Conservation (phyloP, 2,888 invertebrate species). For the Drosophila imparisetae region DNA sequence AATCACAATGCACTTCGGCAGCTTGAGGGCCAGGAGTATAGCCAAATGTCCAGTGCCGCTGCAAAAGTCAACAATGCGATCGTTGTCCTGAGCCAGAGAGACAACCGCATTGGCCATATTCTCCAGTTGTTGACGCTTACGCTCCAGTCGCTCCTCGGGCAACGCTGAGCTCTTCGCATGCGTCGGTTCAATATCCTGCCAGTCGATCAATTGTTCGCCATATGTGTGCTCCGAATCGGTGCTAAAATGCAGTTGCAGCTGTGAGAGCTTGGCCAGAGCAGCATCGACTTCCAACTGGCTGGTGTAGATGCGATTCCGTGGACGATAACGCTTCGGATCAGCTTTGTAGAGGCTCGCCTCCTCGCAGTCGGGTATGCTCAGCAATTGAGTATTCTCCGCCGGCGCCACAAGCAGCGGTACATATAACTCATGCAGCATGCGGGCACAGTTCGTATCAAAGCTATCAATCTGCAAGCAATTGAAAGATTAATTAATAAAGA, state of each 20-base stretch:
- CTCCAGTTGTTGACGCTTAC: conserved; percentile 95
- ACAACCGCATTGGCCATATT: conserved; percentile 92
- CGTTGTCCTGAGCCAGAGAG: conserved; percentile 88
- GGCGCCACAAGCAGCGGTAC: conserved; percentile 40
- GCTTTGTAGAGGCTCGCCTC: conserved; percentile 86
- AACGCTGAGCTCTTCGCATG: conserved; percentile 92
- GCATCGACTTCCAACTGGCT: conserved; percentile 90
- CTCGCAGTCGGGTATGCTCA: conserved; percentile 79
- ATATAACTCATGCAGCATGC: conserved; percentile 72
- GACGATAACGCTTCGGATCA: conserved; percentile 91
- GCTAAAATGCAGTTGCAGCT: conserved; percentile 70
- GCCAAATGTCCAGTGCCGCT: conserved; percentile 97
- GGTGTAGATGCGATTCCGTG: conserved; percentile 90
- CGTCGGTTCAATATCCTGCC: conserved; percentile 88
- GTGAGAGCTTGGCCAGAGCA: conserved; percentile 82
- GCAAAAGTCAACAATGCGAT: conserved; percentile 96
- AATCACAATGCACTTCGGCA: conserved; percentile 92
- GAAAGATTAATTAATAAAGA: background rate
- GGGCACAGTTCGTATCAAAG: conserved; percentile 70
- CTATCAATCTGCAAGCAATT: conserved; percentile 71
- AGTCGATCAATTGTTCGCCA: conserved; percentile 86
- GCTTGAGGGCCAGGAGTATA: conserved; percentile 91
- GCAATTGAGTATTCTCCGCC: conserved; percentile 37
- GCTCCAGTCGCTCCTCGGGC: conserved; percentile 89
- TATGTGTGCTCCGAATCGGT: conserved; percentile 69